phyloP scores from a whole-genome alignment of 2,888 invertebrate species.

The Acanthosoma haemorrhoidale region DNA sequence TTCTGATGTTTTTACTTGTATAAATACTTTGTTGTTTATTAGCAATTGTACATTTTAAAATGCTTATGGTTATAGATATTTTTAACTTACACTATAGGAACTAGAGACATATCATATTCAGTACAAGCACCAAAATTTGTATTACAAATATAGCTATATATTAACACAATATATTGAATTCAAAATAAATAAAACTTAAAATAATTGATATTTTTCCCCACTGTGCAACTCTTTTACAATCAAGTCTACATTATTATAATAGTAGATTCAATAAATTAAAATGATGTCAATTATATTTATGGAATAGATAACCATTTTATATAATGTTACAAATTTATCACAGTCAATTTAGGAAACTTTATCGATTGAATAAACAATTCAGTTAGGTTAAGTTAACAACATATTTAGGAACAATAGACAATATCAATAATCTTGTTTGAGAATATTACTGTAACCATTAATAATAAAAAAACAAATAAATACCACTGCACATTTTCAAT shows the following conservation, averaged over 20 bases:
- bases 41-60: constrained; percentile 23
- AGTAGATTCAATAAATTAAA: background rate
- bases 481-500: too few species aligned
- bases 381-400: background rate
- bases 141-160: constrained; percentile 22
- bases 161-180: constrained; percentile 8
- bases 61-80: constrained; percentile 29
- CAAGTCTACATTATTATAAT: background rate
- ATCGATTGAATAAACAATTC: background rate
- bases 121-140: constrained; percentile 33
- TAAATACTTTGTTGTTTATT: constrained; percentile 17
- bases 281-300: background rate
- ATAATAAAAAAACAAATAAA: too few species aligned
- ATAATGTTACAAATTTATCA: background rate
- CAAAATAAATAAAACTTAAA: constrained; percentile 17
- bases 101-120: constrained; percentile 29
- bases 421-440: background rate
- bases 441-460: too few species aligned
- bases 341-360: constrained; percentile 3
- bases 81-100: constrained; percentile 33
- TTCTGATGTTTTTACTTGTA: constrained; percentile 20
- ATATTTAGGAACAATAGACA: constrained; percentile 1
- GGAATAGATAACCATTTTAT: background rate
- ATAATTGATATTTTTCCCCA: constrained; percentile 18
- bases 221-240: constrained; percentile 11